Base-by-base conservation (phyloP, 2,888 invertebrate genomes). In the Mayetiola destructor region DNA sequence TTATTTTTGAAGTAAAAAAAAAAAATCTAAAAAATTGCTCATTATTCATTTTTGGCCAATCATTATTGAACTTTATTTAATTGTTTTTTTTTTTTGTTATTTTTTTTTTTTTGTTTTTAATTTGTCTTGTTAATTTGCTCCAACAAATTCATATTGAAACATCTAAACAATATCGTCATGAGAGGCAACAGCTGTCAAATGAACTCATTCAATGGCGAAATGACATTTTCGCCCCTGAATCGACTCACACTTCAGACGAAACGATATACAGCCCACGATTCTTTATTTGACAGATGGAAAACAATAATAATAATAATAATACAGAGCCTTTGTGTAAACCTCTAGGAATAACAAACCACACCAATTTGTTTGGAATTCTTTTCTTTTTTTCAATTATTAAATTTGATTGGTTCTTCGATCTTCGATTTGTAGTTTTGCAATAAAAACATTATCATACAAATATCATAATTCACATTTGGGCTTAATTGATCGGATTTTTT, bases 221-320 rank as follows among this genome's bases (percentile, higher is more conserved):
- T 39, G 40, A 40, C 40, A 40, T 40, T 40, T 20, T 40, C 21
- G 23, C 6, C 12, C 9, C n/a, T 27, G 48, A 48, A 23, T 27
- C 27, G 48, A 27, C 48, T 48, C 27, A 42, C 23, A 42, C 42
- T 42, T 42, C 42, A 48, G 27, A 48, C 27, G 2, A 27, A 48
- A 48, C 48, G 14, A 37, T 6, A n/a, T 2, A 27, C n/a, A 27
- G 48, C 48, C 23, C 23, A 23, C 27, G 27, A 48, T 27, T 27
- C n/a, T n/a, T n/a, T 48, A 27, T 48, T 27, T 27, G 27, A 48
- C 4, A 21, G 5, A 4, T 48, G 42, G 27, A 48, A 48, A 48
- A 48, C 48, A 48, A 48, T 48, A 48, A 48, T 48, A 48, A 27
- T 48, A 23, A 23, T 2, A n/a, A n/a, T n/a, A n/a, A n/a, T n/a